These are phyloP conservation scores for Austrolebias charrua DNA, from an alignment of 2,797 vertebrate species.

Conservation along the genomic window DNA sequence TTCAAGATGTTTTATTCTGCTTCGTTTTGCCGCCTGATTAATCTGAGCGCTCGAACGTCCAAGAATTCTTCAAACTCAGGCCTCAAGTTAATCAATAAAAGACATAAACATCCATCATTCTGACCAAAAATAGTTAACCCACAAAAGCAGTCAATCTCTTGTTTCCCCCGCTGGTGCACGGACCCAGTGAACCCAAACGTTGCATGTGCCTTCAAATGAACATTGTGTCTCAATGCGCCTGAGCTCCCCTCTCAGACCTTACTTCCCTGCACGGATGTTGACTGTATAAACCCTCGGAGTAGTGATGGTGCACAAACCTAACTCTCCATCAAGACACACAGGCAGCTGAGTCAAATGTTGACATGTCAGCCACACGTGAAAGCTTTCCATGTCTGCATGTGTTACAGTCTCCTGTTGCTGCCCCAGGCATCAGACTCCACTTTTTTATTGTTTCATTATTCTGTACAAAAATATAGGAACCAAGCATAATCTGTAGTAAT, in stretches of 20 bases:
- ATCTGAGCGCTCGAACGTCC: slow-evolving; percentile 53
- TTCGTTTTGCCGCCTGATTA: slow-evolving; percentile 61
- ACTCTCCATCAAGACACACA: slow-evolving; percentile 54
- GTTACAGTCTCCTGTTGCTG: slow-evolving; percentile 68
- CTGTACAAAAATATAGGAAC: slow-evolving; percentile 35
- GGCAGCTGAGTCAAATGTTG: slow-evolving; percentile 62
- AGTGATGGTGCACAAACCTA: slow-evolving; percentile 18
- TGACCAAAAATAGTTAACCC: slow-evolving; percentile 73
- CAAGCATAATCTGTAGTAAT: too few relatives aligned
- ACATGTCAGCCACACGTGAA: slow-evolving; percentile 66
- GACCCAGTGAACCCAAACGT: slow-evolving; percentile 54
- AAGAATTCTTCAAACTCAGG: slow-evolving; percentile 58
- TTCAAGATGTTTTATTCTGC: slow-evolving; percentile 59
- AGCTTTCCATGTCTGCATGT: slow-evolving; percentile 68
- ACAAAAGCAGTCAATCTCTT: slow-evolving; percentile 70
- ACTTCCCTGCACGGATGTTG: slow-evolving; percentile 45
- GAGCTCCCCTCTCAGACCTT: slow-evolving; percentile 44
- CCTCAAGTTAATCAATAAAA: slow-evolving; percentile 73
- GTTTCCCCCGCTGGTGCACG: slow-evolving; percentile 60
- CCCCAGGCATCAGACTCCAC: slow-evolving; percentile 63
- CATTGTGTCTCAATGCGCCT: slow-evolving; percentile 24
- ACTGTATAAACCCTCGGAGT: slow-evolving; percentile 34
- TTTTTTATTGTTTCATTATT: slow-evolving; percentile 42
- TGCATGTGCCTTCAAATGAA: slow-evolving; percentile 41
- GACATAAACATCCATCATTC: slow-evolving; percentile 77